Percentiles rank a stretch among this genome's conserved stretches.
Conservation (phyloP, 2,113 vertebrate genomes). For the Narcine bancroftii region DNA sequence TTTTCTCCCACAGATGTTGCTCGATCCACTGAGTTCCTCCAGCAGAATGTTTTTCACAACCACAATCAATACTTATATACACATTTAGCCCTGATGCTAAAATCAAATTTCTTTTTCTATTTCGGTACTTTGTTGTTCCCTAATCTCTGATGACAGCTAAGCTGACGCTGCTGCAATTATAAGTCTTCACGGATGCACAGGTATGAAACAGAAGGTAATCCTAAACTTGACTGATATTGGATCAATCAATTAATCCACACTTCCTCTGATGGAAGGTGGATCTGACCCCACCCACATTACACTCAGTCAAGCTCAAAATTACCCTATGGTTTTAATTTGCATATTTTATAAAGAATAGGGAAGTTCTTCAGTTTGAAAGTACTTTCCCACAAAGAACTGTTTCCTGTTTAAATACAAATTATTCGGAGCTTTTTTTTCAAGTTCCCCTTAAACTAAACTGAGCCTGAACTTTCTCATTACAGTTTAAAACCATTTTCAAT, state of each 20-base stretch:
- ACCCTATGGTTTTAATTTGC: background rate
- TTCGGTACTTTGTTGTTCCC: background rate
- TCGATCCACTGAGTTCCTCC: too few relatives aligned
- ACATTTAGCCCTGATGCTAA: too few relatives aligned
- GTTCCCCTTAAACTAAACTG: background rate
- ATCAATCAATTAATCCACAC: too few relatives aligned
- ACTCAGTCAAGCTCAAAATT: background rate
- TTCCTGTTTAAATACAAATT: conserved; percentile 17
- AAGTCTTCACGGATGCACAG: background rate
- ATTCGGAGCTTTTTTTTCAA: background rate
- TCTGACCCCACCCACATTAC: background rate
- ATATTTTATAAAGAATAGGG: background rate
- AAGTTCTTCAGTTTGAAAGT: conserved; percentile 11
- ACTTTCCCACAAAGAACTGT: background rate
- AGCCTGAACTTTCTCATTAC: background rate
- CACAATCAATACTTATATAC: too few relatives aligned
- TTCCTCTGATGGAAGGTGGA: background rate
- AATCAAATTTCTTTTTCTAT: too few relatives aligned
- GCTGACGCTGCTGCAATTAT: background rate
- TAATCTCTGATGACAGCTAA: background rate
- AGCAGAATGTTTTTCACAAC: too few relatives aligned
- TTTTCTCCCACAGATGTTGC: too few relatives aligned
- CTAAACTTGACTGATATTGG: background rate
- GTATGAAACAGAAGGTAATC: background rate
- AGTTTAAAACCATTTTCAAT: background rate